phyloP scores from a whole-genome alignment of 2,888 invertebrate genomes.

The Nasonia oneida region DNA sequence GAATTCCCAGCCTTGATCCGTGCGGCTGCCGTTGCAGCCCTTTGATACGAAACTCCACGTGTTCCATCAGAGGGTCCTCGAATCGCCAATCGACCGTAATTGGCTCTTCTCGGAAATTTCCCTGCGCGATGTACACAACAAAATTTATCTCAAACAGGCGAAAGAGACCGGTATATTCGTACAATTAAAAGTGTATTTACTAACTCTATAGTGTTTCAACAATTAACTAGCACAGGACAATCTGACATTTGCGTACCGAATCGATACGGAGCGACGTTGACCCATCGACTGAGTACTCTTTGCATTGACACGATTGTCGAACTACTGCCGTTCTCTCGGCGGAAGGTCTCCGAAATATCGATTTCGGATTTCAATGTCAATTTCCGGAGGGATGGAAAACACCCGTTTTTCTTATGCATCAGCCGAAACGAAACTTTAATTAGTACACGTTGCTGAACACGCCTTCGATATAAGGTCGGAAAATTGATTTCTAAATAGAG shows the following conservation, averaged over 20 bases:
- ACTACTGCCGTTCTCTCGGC: neutral
- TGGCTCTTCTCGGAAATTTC: neutral
- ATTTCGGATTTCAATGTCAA: constrained; percentile 38
- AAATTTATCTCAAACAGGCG: no score
- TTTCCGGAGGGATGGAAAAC: neutral
- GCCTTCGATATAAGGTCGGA: neutral
- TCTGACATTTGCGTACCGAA: constrained; percentile 16
- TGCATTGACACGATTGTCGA: constrained; percentile 35
- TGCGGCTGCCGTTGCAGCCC: neutral
- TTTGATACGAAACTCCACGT: constrained; percentile 1
- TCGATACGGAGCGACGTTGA: constrained; percentile 34
- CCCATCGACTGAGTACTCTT: constrained; percentile 26
- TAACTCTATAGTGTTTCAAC: neutral
- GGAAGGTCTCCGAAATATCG: constrained; percentile 7
- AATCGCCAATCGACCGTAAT: neutral
- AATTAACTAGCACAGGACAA: no score
- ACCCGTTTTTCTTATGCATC: neutral
- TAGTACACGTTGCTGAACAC: neutral
- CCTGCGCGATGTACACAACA: no score
- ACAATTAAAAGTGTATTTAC: no score
- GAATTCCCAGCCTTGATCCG: neutral
- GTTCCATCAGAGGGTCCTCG: neutral
- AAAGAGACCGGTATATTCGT: no score
- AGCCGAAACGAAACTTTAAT: neutral
- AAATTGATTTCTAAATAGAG: neutral